These are phyloP conservation scores for Eospalax fontanierii DNA, from an alignment of 2,797 vertebrate genomes.

Conservation along the genomic window DNA sequence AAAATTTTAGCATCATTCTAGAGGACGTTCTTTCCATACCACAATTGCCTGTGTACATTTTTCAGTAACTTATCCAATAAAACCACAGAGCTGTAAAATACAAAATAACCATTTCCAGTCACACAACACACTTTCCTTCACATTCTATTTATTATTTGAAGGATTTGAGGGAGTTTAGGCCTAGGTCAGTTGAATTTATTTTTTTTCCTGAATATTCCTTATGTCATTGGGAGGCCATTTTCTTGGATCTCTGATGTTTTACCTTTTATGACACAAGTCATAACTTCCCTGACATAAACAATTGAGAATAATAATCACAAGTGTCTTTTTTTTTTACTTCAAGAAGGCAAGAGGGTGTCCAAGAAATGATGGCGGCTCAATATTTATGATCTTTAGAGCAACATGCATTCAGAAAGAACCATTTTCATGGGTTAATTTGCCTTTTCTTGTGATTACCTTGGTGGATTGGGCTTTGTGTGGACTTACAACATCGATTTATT, in stretches of 20 bases:
- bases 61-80: background rate
- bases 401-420: background rate
- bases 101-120: constrained; percentile 11
- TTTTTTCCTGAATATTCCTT: background rate
- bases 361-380: background rate
- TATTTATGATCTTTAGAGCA: background rate
- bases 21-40: background rate
- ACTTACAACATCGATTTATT: background rate
- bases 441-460: constrained; percentile 1
- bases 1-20: background rate
- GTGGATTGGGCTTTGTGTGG: background rate
- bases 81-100: background rate
- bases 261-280: background rate
- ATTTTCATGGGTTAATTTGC: background rate
- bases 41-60: background rate
- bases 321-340: background rate
- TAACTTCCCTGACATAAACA: background rate
- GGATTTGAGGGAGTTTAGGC: background rate
- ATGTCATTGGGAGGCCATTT: background rate
- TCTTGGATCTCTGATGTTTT: background rate
- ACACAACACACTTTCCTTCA: background rate
- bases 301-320: background rate
- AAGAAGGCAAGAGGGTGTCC: background rate
- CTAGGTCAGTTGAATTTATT: constrained; percentile 15
- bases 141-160: constrained; percentile 11